Base-by-base conservation (phyloP, 2,888 invertebrate genomes). In the Frankliniella fusca region DNA sequence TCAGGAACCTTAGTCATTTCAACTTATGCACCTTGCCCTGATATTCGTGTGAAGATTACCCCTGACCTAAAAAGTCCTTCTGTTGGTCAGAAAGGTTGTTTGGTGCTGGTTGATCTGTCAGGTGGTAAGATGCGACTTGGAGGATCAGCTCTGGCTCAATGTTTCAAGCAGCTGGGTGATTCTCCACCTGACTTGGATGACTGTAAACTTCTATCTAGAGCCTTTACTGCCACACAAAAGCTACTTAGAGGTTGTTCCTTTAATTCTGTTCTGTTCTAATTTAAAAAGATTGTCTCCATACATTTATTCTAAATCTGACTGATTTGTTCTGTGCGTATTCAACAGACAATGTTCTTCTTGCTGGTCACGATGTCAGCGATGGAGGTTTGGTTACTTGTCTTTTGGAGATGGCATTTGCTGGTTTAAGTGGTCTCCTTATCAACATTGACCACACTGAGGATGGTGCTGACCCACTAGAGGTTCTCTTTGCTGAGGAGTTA, bases 301-400 rank as follows among this genome's bases (percentile, higher is more conserved):
- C 8, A 61, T 23, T 81, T 70, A 28, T 81, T 54, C 15, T n/a
- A 1, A 49, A n/a, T 15, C 12, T 49, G 38, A 80, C 27, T 3
- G 18, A 80, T 12, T 70, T 65, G 10, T 70, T 18, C 65, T 28
- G 48, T 50, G 38, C 82, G 83, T 84, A 83, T 83, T 85, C 87
- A 88, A 81, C 87, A 94, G 93, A 93, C 85, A 90, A 90, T 7
- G 92, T 92, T 86, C 88, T 96, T 15, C 87, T 94, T 61, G 91
- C 98, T 9, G 98, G 98, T 0, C 99, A 99, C 87, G 99, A 99
- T 88, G 91, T 99, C 9, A 98, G 98, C 87, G 99, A 99, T 89
- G 99, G 99, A 38, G 99, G 99, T 50, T 90, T 99, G 54, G 90
- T 99, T 79, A 95, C 95, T 0, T 95, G 96, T 85, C 88, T 96